Evolutionary conservation across 23 tunicate genomes (phyloP).

Genomic region (Phallusia fumigata): DNA sequence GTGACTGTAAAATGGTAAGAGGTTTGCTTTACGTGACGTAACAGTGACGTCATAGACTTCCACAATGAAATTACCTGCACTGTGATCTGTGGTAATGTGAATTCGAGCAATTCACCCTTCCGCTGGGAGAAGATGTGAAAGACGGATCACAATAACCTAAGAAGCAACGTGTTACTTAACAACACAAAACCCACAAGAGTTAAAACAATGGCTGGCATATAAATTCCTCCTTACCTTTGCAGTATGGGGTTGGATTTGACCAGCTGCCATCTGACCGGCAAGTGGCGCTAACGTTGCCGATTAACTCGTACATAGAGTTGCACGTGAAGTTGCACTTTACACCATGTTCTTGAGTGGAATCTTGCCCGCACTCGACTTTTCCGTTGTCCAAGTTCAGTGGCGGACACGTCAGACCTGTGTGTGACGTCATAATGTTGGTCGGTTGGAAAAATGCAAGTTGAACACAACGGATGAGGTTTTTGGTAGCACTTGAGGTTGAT

Average conservation of each 20-base stretch:
- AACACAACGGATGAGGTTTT: no score
- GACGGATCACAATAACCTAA: constrained; percentile 59
- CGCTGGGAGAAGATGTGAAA: constrained; percentile 32
- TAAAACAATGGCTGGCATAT: background rate
- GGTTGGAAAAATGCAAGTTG: no score
- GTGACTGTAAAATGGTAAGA: no score
- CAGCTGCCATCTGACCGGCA: constrained; percentile 55
- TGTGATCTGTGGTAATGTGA: constrained; percentile 58
- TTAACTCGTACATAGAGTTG: constrained; percentile 32
- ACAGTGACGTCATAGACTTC: no score
- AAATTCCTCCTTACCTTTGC: constrained; percentile 46
- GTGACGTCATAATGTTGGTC: background rate
- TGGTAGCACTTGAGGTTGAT: no score
- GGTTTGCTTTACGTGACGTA: no score
- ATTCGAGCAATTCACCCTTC: constrained; percentile 50
- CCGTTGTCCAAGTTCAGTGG: constrained; percentile 68
- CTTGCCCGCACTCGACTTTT: constrained; percentile 28
- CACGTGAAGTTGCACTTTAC: constrained; percentile 45
- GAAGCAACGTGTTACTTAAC: background rate
- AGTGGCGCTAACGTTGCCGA: constrained; percentile 33
- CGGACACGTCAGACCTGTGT: constrained; percentile 53
- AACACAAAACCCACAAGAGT: background rate
- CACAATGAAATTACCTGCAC: constrained; percentile 26
- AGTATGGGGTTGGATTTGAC: constrained; percentile 58
- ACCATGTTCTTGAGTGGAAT: constrained; percentile 34